Evolutionary conservation across 2,888 invertebrate genomes (phyloP).

Genomic region (Thymelicus sylvestris): DNA sequence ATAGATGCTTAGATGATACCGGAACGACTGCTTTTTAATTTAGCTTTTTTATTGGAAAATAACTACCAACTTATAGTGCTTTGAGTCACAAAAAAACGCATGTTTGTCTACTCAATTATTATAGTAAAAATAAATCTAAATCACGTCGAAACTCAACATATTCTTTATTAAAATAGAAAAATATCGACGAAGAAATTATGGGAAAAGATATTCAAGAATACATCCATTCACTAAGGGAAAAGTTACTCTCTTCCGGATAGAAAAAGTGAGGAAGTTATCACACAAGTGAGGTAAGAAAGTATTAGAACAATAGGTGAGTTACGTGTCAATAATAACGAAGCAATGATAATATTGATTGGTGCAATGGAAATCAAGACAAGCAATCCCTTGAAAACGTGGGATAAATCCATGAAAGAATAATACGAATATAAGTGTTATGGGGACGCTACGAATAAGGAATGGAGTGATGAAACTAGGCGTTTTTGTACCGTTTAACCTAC

Average conservation of each 20-base stretch:
- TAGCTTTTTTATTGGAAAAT: too few species aligned
- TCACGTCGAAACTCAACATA: too few species aligned
- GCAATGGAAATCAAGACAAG: constrained; percentile 18
- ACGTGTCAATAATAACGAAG: neutral
- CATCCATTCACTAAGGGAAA: neutral
- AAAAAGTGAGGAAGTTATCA: constrained; percentile 9
- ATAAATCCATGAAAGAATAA: neutral
- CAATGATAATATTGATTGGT: constrained; percentile 11
- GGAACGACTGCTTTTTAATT: too few species aligned
- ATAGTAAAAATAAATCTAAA: too few species aligned
- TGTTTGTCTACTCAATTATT: too few species aligned
- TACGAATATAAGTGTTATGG: neutral
- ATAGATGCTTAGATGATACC: too few species aligned
- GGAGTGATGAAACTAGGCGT: neutral
- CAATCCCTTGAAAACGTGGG: constrained; percentile 5
- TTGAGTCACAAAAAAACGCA: too few species aligned
- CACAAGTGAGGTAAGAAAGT: neutral
- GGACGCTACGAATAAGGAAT: neutral
- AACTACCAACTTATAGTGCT: too few species aligned
- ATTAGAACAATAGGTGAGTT: constrained; percentile 12
- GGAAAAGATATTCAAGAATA: too few species aligned
- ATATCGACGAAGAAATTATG: too few species aligned
- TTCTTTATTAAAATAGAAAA: too few species aligned
- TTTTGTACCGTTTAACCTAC: neutral
- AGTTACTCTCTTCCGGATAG: constrained; percentile 2